Conservation (phyloP, 1,140 invertebrate species). For the Harpegnathos saltator region DNA sequence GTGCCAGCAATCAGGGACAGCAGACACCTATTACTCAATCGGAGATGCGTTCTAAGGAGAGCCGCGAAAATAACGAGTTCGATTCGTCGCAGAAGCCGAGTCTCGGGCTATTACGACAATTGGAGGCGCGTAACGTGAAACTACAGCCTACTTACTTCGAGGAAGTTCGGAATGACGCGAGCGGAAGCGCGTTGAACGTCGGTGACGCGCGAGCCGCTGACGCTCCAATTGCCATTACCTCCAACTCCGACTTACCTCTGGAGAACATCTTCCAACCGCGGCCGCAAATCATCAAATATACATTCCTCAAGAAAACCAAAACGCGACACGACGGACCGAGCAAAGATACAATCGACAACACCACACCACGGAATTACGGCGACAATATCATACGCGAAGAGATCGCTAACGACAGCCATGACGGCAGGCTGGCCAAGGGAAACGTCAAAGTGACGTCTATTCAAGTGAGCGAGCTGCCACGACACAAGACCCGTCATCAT, state of each 20-base stretch:
- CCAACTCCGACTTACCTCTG: slow-evolving; percentile 13
- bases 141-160: neutral
- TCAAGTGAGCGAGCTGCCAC: slow-evolving; percentile 75
- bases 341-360: slow-evolving; percentile 10
- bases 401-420: neutral
- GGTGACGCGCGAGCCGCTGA: too few relatives aligned
- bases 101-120: neutral
- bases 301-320: slow-evolving; percentile 64
- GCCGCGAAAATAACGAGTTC: neutral
- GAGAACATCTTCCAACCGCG: slow-evolving; percentile 77
- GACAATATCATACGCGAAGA: slow-evolving; percentile 66
- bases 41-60: neutral
- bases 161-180: neutral
- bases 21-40: neutral
- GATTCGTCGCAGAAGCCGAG: neutral
- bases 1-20: slow-evolving; percentile 30
- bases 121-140: slow-evolving; percentile 1
- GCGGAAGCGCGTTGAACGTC: neutral
- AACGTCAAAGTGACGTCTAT: slow-evolving; percentile 73
- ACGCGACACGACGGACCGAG: neutral
- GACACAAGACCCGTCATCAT: slow-evolving; percentile 78
- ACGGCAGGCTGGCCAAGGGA: neutral
- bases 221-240: neutral
- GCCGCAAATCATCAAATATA: slow-evolving; percentile 77
- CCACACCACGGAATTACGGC: slow-evolving; percentile 54